Evolutionary conservation across 2,888 invertebrate species (phyloP).

Genomic region (Aporophyla lueneburgensis): DNA sequence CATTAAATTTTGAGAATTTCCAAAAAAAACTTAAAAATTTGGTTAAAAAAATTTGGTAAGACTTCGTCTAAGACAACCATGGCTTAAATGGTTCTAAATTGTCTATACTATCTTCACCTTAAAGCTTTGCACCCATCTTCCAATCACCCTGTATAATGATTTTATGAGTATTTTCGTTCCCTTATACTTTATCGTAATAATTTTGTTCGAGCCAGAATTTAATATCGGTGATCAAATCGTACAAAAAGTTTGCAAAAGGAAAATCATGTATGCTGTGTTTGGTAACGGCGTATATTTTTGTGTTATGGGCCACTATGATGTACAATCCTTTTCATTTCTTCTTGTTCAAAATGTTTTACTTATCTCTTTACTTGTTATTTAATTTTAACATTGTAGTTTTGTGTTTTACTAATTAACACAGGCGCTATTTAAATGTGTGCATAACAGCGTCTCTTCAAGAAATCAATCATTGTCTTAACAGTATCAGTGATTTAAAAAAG

Average conservation of each 20-base stretch:
- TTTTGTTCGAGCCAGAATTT: not conserved
- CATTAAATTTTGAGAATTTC: no score
- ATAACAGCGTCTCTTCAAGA: constrained; percentile 10
- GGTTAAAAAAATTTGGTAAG: no score
- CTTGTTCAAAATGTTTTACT: constrained; percentile 24
- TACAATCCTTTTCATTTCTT: constrained; percentile 16
- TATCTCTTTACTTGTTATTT: constrained; percentile 10
- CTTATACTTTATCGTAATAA: not conserved
- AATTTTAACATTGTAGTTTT: not conserved
- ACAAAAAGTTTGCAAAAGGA: constrained; percentile 7
- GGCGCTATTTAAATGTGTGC: not conserved
- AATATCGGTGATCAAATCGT: not conserved
- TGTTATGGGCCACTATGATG: constrained; percentile 3
- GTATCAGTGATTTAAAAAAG: constrained; percentile 5
- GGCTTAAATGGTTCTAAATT: no score
- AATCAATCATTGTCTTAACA: constrained; percentile 20
- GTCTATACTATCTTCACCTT: no score
- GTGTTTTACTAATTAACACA: constrained; percentile 8
- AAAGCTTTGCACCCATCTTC: no score
- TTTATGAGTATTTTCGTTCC: constrained; percentile 28
- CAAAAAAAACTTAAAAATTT: no score
- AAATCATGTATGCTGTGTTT: constrained; percentile 15
- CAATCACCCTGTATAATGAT: no score
- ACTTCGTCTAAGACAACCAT: no score
- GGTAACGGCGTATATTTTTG: constrained; percentile 17